phyloP scores from a whole-genome alignment of 2,797 vertebrate genomes.

The Thunnus albacares region DNA sequence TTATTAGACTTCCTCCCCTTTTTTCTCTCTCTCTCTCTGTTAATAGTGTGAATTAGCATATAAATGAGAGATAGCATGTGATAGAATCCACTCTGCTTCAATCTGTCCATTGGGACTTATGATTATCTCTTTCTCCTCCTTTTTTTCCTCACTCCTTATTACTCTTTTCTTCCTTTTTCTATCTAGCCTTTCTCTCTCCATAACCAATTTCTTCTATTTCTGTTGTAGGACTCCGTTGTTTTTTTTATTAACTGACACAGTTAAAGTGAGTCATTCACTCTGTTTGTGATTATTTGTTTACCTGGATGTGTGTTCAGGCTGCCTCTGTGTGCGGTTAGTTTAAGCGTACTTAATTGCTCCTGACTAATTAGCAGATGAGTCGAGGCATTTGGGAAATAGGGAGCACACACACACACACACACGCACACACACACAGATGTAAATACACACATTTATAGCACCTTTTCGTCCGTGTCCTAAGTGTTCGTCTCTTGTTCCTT shows the following conservation, averaged over 20 bases:
- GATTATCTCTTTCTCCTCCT: constrained; percentile 76
- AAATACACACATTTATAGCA: constrained; percentile 57
- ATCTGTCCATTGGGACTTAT: constrained; percentile 82
- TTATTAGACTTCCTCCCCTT: constrained; percentile 55
- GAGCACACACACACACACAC: constrained; percentile 24
- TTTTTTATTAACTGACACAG: constrained; percentile 45
- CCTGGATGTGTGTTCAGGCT: constrained; percentile 65
- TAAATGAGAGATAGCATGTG: constrained; percentile 92
- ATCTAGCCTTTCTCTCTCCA: constrained; percentile 18
- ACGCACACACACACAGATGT: constrained; percentile 19
- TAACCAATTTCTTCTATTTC: constrained; percentile 18
- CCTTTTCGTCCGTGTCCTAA: constrained; percentile 57
- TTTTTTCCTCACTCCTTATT: constrained; percentile 59
- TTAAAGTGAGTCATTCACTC: constrained; percentile 48
- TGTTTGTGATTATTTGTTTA: constrained; percentile 74
- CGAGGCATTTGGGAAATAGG: constrained; percentile 71
- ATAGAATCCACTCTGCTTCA: constrained; percentile 84
- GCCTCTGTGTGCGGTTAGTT: constrained; percentile 71
- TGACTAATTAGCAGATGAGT: constrained; percentile 82
- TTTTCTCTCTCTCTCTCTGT: constrained; percentile 47
- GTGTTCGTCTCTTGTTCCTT: constrained; percentile 58
- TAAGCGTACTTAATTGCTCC: constrained; percentile 79
- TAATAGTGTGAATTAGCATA: constrained; percentile 92
- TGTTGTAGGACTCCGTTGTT: constrained; percentile 29
- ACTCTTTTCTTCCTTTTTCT: constrained; percentile 43